Percentiles rank a stretch among this genome's conserved stretches.
These are phyloP conservation scores for Diacarnus erythraeanus DNA, from an alignment of 37 sponge, comb jelly and placozoan genomes.

Conservation along the genomic window DNA sequence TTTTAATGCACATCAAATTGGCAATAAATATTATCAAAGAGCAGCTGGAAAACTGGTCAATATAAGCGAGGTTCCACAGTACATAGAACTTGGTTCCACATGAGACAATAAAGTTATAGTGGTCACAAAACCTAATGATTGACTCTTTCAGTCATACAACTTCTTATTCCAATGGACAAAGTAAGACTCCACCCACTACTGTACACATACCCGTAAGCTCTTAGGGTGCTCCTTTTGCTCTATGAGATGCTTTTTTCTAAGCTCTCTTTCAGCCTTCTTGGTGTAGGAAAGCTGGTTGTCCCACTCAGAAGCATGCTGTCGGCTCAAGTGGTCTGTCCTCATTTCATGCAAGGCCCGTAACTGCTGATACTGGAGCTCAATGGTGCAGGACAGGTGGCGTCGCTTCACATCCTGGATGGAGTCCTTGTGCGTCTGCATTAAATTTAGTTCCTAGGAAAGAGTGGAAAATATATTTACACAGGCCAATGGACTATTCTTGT, in stretches of 20 bases:
- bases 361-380: slow-evolving; percentile 88
- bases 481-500: no score
- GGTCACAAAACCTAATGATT: no score
- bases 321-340: slow-evolving; percentile 81
- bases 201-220: slow-evolving; percentile 84
- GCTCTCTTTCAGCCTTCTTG: slow-evolving; percentile 89
- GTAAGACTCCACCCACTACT: no score
- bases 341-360: slow-evolving; percentile 84
- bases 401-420: slow-evolving; percentile 77
- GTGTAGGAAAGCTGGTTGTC: slow-evolving; percentile 94
- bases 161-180: no score
- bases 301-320: slow-evolving; percentile 94
- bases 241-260: slow-evolving; percentile 92
- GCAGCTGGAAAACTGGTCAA: no score
- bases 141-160: no score
- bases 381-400: slow-evolving; percentile 70
- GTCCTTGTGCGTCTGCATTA: slow-evolving; percentile 93
- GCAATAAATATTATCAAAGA: no score
- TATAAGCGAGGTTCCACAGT: no score
- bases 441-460: slow-evolving; percentile 76
- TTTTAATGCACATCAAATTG: no score
- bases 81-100: background rate
- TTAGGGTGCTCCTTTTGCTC: slow-evolving; percentile 97
- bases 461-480: slow-evolving; percentile 1
- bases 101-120: no score